A percentile compares a stretch with the other conserved stretches of the same genome.
These are phyloP conservation scores for Xenopus petersii DNA, from an alignment of 2,797 vertebrate species.

Conservation along the genomic window DNA sequence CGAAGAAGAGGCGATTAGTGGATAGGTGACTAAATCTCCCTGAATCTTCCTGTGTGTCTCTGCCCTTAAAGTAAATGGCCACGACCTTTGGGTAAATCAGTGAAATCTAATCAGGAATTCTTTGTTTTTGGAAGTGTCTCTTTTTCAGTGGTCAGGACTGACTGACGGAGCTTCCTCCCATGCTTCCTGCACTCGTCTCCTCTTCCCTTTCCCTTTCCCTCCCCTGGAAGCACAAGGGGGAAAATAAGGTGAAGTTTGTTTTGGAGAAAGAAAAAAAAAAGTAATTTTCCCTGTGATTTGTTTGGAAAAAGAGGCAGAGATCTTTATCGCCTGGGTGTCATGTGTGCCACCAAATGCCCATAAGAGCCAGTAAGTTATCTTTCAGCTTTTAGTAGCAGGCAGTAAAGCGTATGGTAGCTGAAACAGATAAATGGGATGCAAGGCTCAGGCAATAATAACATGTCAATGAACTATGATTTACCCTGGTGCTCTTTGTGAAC, in stretches of 20 bases:
- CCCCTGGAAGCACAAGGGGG: constrained; percentile 33
- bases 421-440: constrained; percentile 43
- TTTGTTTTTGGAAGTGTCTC: constrained; percentile 50
- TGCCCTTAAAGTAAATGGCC: constrained; percentile 13
- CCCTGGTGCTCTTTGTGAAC: constrained; percentile 58
- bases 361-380: constrained; percentile 17
- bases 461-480: constrained; percentile 55
- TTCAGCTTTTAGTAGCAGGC: constrained; percentile 26
- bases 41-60: too few species aligned
- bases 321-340: constrained; percentile 31
- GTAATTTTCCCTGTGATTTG: constrained; percentile 34
- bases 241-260: constrained; percentile 40
- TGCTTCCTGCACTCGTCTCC: constrained; percentile 33
- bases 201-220: constrained; percentile 15
- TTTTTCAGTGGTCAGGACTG: constrained; percentile 51
- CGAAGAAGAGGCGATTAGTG: too few species aligned
- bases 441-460: constrained; percentile 51
- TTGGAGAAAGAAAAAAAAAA: constrained; percentile 1
- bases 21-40: too few species aligned
- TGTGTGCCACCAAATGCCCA: constrained; percentile 21
- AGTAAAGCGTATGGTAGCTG: constrained; percentile 29
- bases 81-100: too few species aligned
- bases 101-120: constrained; percentile 60
- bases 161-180: constrained; percentile 48
- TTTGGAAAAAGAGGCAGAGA: constrained; percentile 31